Evolutionary conservation across 2,888 invertebrate genomes (phyloP), one percentile per base, ranked within the genome.

Genomic region (Acronicta psi): DNA sequence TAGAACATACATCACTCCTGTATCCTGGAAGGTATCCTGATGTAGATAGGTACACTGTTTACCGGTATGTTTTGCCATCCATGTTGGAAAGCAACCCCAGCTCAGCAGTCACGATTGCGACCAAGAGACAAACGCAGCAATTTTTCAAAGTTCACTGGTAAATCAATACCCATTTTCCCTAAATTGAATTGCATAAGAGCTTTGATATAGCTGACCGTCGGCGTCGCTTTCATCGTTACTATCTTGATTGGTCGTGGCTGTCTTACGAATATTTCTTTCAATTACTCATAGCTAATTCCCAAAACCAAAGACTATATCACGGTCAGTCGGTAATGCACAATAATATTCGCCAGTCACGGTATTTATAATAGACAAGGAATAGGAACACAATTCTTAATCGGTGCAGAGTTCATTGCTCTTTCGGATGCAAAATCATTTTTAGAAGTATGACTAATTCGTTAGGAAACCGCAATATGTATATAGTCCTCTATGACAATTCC

Each of bases 361-460:
- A 64, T 70, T 73, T 71, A 73, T 65, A 72, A 69, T 68, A 51
- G 56, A 50, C 60, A 69, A 59, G 58, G 54, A 72, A 73, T 60
- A 69, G 41, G 44, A 69, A 64, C 52, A 59, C 42, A 63, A 62
- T 49, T 62, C 64, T 49, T 63, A 73, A 80, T 74, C 65, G 69
- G 54, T 59, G 60, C 50, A 55, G 56, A 69, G 85, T 83, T 85
- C 84, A 80, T 75, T 79, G 83, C 76, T 75, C 85, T 75, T 69
- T 42, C 31, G 43, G 42, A 68, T 60, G 69, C 64, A 73, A 76
- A 80, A 79, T 76, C 69, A 77, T 80, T 83, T 84, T 86, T 75
- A 81, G 79, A 75, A 69, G 77, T 75, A 77, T 89, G 89, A 89
- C 86, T 87, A 89, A 89, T 84, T 74, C 73, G 44, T 59, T 69